phyloP scores from a whole-genome alignment of 2,797 vertebrate species.

The Myotis planiceps region DNA sequence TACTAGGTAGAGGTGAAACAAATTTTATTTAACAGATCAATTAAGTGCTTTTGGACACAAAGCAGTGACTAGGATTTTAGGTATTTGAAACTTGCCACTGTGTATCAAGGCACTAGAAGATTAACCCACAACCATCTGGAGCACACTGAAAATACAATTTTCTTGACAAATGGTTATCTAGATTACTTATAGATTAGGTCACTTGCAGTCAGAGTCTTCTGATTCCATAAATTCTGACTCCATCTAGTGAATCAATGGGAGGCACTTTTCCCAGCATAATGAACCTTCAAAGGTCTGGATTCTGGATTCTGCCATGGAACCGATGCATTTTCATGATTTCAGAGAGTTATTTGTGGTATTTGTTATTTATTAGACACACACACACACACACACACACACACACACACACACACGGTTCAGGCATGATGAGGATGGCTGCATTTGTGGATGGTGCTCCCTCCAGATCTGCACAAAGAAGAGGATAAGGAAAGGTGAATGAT shows the following conservation, averaged over 20 bases:
- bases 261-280: not conserved
- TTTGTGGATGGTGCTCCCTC: not conserved
- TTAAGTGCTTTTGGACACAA: not conserved
- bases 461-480: not conserved
- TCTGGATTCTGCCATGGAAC: not conserved
- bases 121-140: not conserved
- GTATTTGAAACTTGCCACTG: not conserved
- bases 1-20: not conserved
- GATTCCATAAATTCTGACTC: not conserved
- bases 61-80: not conserved
- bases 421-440: not conserved
- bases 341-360: not conserved
- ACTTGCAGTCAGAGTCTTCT: not conserved
- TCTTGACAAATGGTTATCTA: not conserved
- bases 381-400: not conserved
- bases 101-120: not conserved
- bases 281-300: not conserved
- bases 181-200: not conserved
- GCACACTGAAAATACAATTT: not conserved
- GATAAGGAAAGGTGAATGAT: not conserved
- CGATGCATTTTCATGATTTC: not conserved
- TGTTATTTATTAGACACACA: not conserved
- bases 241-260: not conserved
- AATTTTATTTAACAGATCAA: not conserved
- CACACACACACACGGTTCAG: not conserved